Evolutionary conservation across 2,888 invertebrate species (phyloP).

Genomic region (Acanthosepion lycidas): DNA sequence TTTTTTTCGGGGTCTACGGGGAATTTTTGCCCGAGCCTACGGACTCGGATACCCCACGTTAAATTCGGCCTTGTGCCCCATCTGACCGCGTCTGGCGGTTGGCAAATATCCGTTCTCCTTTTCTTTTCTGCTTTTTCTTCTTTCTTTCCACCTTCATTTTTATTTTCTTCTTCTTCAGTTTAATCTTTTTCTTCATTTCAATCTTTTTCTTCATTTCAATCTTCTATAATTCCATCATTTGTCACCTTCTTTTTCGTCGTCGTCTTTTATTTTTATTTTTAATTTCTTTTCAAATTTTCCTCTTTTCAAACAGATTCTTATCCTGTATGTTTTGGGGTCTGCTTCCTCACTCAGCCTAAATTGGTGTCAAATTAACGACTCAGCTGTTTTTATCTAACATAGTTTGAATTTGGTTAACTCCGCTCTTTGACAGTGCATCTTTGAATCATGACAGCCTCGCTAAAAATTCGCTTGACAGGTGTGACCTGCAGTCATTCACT

Average conservation of each 20-base stretch:
- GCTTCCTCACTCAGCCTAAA: background rate
- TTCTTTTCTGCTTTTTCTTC: background rate
- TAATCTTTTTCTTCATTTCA: background rate
- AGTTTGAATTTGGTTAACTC: background rate
- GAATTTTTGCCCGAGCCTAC: no score
- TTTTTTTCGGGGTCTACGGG: no score
- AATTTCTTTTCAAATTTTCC: background rate
- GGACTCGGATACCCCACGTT: no score
- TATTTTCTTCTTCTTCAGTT: background rate
- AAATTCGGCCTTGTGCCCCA: no score
- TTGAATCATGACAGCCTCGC: background rate
- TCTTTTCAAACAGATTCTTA: background rate
- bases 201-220: background rate
- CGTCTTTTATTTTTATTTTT: no score
- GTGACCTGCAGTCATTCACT: background rate
- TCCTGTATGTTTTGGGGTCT: background rate
- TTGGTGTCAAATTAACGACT: background rate
- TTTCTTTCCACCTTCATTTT: background rate
- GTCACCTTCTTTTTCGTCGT: background rate
- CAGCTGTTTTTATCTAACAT: background rate
- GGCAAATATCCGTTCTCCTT: background rate
- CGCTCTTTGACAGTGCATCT: background rate
- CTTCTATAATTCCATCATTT: no score
- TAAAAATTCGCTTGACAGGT: background rate
- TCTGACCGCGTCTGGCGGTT: background rate